Evolutionary conservation across 2,888 invertebrate genomes (phyloP), one percentile per base, ranked within the genome.

Genomic region (Watsonalla binaria): DNA sequence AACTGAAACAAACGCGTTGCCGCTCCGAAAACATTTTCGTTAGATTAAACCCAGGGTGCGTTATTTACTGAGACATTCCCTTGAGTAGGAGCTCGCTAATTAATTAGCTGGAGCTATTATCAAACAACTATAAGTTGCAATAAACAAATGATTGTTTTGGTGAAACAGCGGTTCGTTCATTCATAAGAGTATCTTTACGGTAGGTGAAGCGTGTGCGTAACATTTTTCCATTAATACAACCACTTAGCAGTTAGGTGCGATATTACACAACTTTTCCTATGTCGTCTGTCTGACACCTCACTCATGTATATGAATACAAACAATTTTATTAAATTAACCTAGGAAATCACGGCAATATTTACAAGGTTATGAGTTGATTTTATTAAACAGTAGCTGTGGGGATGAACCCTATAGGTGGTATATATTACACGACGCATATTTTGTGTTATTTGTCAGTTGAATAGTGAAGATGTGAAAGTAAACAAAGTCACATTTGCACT

Each of bases 171-270:
- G 15, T 24, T 42, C 11, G 50, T 56, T 63, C 70, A 74, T 74
- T 72, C 62, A 69, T 63, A 62, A 63, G 50, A 64, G 68, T 56
- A 61, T 68, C 58, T 69, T 66, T 70, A 61, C 63, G 58, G 59
- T 51, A 51, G 51, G 62, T 58, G 55, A 65, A 67, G 64, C 66
- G 62, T 59, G 62, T 62, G 66, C 58, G 66, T 68, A 70, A 70
- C 65, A 68, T 14, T 62, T 70, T 74, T 24, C 24, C 24, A 24
- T 24, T 24, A 24, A 24, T 70, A 72, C 69, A 61, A 61, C 61
- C 73, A 79, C 65, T 87, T 87, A 79, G 73, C 86, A 80, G 76
- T 64, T 73, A 70, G 76, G 86, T 87, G 87, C 64, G 77, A 88
- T 69, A 76, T 86, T 84, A 79, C 84, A 78, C 78, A 84, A 86